Conservation (phyloP, 2,113 vertebrate genomes). For the Sciurus niger region DNA sequence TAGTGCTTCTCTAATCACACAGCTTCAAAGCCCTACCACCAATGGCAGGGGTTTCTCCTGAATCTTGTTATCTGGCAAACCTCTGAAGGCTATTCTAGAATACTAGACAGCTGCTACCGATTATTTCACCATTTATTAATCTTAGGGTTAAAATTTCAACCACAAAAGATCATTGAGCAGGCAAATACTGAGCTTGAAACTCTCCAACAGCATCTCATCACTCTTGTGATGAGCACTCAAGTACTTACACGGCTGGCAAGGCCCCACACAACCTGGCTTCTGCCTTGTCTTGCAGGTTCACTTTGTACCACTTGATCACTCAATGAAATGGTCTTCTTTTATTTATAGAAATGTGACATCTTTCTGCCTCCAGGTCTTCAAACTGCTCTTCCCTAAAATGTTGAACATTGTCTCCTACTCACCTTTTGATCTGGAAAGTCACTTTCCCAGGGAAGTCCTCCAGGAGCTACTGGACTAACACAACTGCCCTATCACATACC, state of each 20-base stretch:
- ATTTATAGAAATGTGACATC: background rate
- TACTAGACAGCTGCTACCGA: background rate
- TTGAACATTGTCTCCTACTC: background rate
- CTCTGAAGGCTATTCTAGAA: background rate
- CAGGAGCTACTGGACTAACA: background rate
- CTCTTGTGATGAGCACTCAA: background rate
- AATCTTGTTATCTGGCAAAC: background rate
- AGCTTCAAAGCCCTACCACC: background rate
- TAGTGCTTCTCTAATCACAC: background rate
- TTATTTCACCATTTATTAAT: background rate
- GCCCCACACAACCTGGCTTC: background rate
- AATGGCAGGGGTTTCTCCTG: background rate
- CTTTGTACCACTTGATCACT: background rate
- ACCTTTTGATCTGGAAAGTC: background rate
- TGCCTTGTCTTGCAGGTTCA: fast-evolving
- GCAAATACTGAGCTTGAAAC: background rate
- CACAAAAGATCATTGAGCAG: background rate
- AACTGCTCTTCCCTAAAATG: background rate
- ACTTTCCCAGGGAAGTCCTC: background rate
- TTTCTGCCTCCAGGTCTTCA: background rate
- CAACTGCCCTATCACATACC: background rate
- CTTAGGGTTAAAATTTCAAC: background rate
- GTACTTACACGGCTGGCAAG: background rate
- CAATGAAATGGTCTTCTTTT: background rate
- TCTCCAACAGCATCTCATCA: background rate